Conservation (phyloP, 2,888 invertebrate species). For the Siphlonurus alternatus region DNA sequence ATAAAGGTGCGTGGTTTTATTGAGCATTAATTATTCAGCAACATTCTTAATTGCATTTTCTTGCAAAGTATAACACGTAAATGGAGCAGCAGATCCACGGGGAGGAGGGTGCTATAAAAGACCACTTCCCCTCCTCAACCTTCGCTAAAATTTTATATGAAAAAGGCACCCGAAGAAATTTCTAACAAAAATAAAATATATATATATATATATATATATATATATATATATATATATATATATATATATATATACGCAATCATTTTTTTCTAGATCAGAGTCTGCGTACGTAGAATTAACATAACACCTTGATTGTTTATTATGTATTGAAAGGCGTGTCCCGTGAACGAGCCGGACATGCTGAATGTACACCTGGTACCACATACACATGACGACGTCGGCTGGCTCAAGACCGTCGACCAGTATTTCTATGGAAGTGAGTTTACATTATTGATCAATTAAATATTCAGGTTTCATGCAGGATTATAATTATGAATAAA, state of each 20-base stretch:
- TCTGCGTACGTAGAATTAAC: not conserved
- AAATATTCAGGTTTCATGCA: not conserved
- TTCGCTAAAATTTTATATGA: too few species aligned
- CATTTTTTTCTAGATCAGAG: not conserved
- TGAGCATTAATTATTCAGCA: too few species aligned
- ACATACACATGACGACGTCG: not conserved
- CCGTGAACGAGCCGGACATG: not conserved
- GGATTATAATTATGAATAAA: not conserved
- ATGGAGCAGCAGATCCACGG: too few species aligned
- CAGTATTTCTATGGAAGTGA: slow-evolving; percentile 28
- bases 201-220: not conserved
- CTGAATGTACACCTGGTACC: not conserved
- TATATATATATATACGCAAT: not conserved
- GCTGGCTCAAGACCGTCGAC: not conserved
- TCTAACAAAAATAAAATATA: not conserved
- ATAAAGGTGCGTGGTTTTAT: too few species aligned
- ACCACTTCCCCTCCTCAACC: too few species aligned
- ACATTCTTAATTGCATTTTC: too few species aligned
- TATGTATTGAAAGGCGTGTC: not conserved
- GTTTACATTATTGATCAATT: slow-evolving; percentile 18
- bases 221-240: not conserved
- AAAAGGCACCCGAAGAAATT: too few species aligned
- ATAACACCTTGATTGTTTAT: not conserved
- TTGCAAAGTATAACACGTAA: too few species aligned
- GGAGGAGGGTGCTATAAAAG: too few species aligned